phyloP scores from a whole-genome alignment of 2,888 invertebrate species.

The Hetaerina titia region DNA sequence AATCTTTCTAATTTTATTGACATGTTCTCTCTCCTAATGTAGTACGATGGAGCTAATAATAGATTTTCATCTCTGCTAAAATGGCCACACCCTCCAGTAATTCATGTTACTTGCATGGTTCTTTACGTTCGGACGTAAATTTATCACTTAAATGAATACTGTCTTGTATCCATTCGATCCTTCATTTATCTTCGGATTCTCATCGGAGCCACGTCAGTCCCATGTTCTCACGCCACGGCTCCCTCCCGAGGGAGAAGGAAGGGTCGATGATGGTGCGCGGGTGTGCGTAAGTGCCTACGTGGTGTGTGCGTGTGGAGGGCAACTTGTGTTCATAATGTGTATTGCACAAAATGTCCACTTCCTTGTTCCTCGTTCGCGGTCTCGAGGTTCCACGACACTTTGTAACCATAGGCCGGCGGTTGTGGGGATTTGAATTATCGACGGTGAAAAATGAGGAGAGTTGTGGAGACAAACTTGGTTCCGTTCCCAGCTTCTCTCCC shows the following conservation, averaged over 20 bases:
- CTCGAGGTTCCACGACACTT: constrained; percentile 32
- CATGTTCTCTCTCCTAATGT: no score
- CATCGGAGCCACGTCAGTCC: not conserved
- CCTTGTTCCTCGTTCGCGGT: constrained; percentile 54
- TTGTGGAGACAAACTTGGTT: constrained; percentile 52
- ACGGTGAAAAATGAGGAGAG: constrained; percentile 57
- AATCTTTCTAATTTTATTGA: no score
- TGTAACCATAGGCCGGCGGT: constrained; percentile 59
- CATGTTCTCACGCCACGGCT: not conserved
- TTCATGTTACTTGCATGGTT: no score
- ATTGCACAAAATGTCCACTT: constrained; percentile 56
- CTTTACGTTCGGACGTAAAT: no score
- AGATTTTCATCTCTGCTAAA: no score
- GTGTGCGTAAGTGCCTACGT: not conserved
- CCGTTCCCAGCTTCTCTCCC: constrained; percentile 51
- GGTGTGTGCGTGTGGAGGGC: not conserved
- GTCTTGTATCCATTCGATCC: no score
- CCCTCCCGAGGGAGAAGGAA: not conserved
- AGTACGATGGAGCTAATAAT: no score
- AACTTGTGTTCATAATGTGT: not conserved
- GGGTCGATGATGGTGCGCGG: not conserved
- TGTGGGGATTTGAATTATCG: constrained; percentile 65
- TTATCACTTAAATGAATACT: no score
- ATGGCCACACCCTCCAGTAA: no score
- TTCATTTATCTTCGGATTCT: not conserved